phyloP scores from a whole-genome alignment of 2,113 vertebrate genomes.

The Semicossyphus pulcher region DNA sequence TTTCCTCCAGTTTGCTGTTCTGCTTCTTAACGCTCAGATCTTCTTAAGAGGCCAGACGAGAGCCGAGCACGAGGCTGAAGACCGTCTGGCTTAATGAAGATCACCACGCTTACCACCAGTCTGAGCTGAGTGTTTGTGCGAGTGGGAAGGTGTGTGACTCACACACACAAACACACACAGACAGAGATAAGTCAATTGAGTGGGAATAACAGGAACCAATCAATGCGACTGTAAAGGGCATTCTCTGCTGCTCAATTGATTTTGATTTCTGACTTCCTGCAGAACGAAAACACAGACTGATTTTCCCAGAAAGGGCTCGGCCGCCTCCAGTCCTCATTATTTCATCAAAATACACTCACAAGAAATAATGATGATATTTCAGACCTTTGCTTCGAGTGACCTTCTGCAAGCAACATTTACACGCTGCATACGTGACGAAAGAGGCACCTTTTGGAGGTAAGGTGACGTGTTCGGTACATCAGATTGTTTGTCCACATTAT shows the following conservation, averaged over 20 bases:
- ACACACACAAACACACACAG: not conserved
- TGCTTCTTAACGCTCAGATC: slow-evolving; percentile 66
- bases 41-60: slow-evolving; percentile 64
- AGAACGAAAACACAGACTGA: slow-evolving; percentile 21
- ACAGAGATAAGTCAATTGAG: slow-evolving; percentile 26
- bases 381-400: too few species aligned
- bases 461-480: too few species aligned
- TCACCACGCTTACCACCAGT: slow-evolving; percentile 49
- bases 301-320: slow-evolving; percentile 18
- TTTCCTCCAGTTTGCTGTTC: slow-evolving; percentile 53
- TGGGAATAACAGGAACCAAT: slow-evolving; percentile 66
- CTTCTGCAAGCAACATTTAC: too few species aligned
- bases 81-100: slow-evolving; percentile 62
- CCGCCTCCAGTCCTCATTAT: not conserved
- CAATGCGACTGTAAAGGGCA: slow-evolving; percentile 58
- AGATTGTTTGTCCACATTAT: too few species aligned
- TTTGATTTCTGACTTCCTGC: slow-evolving; percentile 48
- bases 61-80: slow-evolving; percentile 41
- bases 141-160: slow-evolving; percentile 16
- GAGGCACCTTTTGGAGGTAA: too few species aligned
- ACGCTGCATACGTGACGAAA: too few species aligned
- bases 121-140: slow-evolving; percentile 8
- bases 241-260: slow-evolving; percentile 58
- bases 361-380: too few species aligned
- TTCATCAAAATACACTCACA: not conserved